Conservation (phyloP, 2,797 vertebrate species). For the Hozukius guyotensis region DNA sequence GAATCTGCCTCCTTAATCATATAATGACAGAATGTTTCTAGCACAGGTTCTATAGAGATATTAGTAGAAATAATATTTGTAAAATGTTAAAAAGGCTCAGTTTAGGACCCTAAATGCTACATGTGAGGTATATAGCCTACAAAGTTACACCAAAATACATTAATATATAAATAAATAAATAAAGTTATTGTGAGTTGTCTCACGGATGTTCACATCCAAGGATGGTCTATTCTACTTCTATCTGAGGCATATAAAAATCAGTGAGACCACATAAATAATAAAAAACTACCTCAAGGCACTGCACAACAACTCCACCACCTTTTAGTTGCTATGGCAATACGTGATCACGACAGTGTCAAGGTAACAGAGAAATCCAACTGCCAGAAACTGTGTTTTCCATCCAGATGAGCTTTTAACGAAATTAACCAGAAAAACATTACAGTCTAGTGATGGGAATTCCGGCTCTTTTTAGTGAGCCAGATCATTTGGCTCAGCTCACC, state of each 20-base stretch:
- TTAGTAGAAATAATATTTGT: not conserved
- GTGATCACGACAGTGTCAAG: not conserved
- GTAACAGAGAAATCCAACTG: not conserved
- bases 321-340: slow-evolving; percentile 13
- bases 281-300: slow-evolving; percentile 21
- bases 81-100: not conserved
- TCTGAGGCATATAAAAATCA: slow-evolving; percentile 19
- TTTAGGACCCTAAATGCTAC: not conserved
- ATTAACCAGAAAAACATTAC: not conserved
- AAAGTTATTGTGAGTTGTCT: not conserved
- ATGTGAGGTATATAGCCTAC: no score
- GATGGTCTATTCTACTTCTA: not conserved
- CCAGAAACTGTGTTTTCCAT: not conserved
- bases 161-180: not conserved
- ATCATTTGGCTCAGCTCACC: no score
- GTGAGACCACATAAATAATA: slow-evolving; percentile 26
- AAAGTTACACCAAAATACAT: no score
- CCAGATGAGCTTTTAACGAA: not conserved
- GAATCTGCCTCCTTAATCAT: not conserved
- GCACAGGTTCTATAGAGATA: not conserved
- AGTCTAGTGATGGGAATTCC: no score
- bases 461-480: no score
- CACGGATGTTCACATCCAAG: not conserved
- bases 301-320: not conserved
- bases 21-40: not conserved